Conservation (phyloP, 2,888 invertebrate genomes). For the Chironomus riparius region DNA sequence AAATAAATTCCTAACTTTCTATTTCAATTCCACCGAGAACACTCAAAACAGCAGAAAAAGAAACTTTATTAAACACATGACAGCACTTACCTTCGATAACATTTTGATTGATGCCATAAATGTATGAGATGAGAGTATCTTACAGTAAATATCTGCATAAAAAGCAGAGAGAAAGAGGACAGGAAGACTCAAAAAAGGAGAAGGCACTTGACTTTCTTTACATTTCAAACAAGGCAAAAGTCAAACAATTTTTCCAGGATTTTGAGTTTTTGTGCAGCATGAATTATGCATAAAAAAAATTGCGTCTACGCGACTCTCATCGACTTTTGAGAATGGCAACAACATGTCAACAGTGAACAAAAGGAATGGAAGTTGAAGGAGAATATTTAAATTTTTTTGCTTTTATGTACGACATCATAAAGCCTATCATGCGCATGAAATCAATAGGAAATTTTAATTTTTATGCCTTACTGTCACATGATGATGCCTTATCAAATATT, state of each 20-base stretch:
- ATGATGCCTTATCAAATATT: constrained; percentile 13
- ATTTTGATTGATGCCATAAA: too few species aligned
- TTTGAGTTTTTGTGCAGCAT: constrained; percentile 6
- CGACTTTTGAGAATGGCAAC: not conserved
- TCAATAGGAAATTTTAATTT: constrained; percentile 23
- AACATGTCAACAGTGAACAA: constrained; percentile 9
- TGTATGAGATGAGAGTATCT: too few species aligned
- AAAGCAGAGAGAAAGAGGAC: too few species aligned
- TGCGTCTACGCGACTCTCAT: not conserved
- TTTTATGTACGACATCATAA: not conserved
- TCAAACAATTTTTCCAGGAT: constrained; percentile 19
- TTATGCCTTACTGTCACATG: constrained; percentile 1
- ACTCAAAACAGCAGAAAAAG: too few species aligned
- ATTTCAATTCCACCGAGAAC: too few species aligned
- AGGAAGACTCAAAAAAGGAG: not conserved
- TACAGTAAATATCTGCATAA: too few species aligned
- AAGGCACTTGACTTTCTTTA: not conserved
- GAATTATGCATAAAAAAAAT: constrained; percentile 21
- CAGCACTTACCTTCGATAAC: not conserved
- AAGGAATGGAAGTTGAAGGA: not conserved
- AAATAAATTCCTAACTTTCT: too few species aligned
- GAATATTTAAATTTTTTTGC: constrained; percentile 5
- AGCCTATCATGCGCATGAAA: not conserved
- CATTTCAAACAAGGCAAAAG: too few species aligned
- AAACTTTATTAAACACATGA: not conserved